Conservation (phyloP, 2,113 vertebrate species). For the Lichenostomus cassidix region DNA sequence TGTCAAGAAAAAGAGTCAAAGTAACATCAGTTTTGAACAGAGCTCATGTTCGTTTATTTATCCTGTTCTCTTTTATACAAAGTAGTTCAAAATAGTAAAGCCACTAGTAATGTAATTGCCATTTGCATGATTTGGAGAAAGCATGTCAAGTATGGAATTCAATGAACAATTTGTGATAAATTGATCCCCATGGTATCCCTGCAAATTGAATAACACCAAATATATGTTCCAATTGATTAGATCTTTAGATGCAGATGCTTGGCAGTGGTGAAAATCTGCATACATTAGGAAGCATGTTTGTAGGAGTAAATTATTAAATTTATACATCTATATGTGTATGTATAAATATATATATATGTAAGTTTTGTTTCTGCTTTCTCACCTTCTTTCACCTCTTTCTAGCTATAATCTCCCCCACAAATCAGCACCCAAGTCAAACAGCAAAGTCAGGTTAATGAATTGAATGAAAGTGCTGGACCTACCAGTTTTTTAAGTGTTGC, state of each 20-base stretch:
- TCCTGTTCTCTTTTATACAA: not conserved
- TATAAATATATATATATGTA: no score
- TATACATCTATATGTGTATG: not conserved
- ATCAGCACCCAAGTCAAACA: not conserved
- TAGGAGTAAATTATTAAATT: not conserved
- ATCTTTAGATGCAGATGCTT: not conserved
- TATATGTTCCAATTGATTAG: not conserved
- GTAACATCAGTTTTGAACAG: not conserved
- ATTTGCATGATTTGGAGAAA: not conserved
- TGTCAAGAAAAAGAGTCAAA: not conserved
- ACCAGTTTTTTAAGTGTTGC: not conserved
- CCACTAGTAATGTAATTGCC: not conserved
- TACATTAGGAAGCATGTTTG: not conserved
- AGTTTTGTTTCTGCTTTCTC: not conserved
- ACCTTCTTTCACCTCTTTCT: not conserved
- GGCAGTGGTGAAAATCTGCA: not conserved
- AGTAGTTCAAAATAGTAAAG: not conserved
- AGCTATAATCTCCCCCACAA: not conserved
- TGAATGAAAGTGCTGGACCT: not conserved
- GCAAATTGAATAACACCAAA: conserved; percentile 1
- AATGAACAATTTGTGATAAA: conserved; percentile 5
- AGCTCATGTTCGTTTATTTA: not conserved
- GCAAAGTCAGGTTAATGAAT: not conserved
- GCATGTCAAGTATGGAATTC: not conserved
- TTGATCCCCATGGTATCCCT: not conserved